Evolutionary conservation across 2,113 vertebrate genomes (phyloP).

Genomic region (Orthonyx spaldingii): DNA sequence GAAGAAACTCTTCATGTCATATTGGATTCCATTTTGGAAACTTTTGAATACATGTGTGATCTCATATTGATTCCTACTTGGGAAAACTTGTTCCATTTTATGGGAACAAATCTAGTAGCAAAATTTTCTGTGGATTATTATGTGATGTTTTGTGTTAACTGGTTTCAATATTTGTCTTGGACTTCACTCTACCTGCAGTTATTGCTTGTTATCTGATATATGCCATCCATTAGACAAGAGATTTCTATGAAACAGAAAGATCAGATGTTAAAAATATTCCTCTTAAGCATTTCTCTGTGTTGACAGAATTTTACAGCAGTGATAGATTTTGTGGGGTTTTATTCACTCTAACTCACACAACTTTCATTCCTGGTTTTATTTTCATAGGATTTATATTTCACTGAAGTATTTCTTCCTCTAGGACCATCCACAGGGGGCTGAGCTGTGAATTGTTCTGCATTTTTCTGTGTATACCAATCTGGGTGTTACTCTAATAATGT

Average conservation of each 20-base stretch:
- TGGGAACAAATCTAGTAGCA: not conserved
- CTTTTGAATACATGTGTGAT: not conserved
- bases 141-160: not conserved
- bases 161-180: not conserved
- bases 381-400: not conserved
- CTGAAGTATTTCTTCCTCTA: not conserved
- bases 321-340: not conserved
- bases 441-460: not conserved
- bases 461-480: not conserved
- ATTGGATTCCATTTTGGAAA: not conserved
- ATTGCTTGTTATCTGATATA: not conserved
- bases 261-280: not conserved
- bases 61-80: not conserved
- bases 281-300: not conserved
- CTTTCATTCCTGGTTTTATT: not conserved
- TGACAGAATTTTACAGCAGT: not conserved
- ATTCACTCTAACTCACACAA: not conserved
- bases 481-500: not conserved
- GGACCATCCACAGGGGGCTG: not conserved
- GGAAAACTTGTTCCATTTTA: not conserved
- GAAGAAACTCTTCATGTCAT: not conserved
- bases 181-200: not conserved
- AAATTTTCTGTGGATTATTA: not conserved
- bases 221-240: not conserved
- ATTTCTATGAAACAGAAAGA: not conserved